Evolutionary conservation across 2,888 invertebrate species (phyloP), one percentile per base, ranked within the genome.

Genomic region (Priocnemis perturbator): DNA sequence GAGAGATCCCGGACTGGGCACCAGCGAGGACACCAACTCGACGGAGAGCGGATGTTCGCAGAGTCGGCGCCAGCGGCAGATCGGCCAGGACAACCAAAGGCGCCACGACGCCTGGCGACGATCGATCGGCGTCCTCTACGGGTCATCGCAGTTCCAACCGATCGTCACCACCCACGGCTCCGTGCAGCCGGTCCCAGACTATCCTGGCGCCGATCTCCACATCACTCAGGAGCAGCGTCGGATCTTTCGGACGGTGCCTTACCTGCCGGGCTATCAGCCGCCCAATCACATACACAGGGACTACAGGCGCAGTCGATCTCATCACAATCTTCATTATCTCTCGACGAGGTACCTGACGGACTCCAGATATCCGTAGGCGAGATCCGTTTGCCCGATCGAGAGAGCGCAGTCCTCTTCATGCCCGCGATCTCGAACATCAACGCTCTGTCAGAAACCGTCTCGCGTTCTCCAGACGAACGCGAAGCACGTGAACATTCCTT

Each of bases 251-350:
- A 67, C 67, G 5, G 65, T 78, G 37, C 69, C 77, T 19, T 79
- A 73, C 37, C 5, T 74, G 0, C 56, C 69, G 3, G 67, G 64
- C 0, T 76, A 79, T 57, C 60, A 64, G 15, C 53, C 69, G 0
- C 48, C 60, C 14, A 76, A 74, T 61, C 74, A 71, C 11, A 47
- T 67, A 14, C 68, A 76, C 3, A 79, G 79, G 47, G 84, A 86
- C 19, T 81, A 83, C 55, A 76, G 84, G 55, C 83, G 87, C n/a
- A 88, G 83, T 58, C 90, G 92, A 73, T 92, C 93, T 0, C 93
- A 93, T 71, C 93, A 93, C 75, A 93, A 93, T 83, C 90, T 94
- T 57, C 91, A 93, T 86, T 91, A 85, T 47, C 64, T 80, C n/a
- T 69, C 83, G 4, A 75, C 78, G 61, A 83, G 82, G 77, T 82